These are phyloP conservation scores for Meliscaeva auricollis DNA, from an alignment of 2,888 invertebrate genomes.

Conservation along the genomic window DNA sequence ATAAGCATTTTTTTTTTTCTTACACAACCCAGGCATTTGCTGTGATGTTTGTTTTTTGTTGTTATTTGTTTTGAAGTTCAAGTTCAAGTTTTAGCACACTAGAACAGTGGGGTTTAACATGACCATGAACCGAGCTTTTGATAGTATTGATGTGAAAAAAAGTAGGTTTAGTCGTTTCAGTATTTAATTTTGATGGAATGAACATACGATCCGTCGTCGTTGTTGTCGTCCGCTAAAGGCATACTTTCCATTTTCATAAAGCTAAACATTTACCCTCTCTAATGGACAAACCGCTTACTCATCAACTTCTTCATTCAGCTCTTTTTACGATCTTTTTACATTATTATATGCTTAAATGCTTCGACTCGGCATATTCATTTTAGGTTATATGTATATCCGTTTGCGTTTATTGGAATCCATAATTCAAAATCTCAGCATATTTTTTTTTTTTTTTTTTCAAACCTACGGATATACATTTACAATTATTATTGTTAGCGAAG, in stretches of 20 bases:
- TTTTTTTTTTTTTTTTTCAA: constrained; percentile 27
- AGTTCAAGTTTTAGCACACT: constrained; percentile 71
- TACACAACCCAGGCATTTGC: constrained; percentile 8
- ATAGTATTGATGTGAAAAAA: constrained; percentile 50
- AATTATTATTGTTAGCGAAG: constrained; percentile 6
- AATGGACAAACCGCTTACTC: constrained; percentile 61
- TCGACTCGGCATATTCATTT: not conserved
- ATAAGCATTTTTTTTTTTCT: constrained; percentile 37
- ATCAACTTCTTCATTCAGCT: constrained; percentile 41
- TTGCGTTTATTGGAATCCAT: constrained; percentile 16
- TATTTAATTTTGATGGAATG: not conserved
- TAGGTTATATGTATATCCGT: constrained; percentile 14
- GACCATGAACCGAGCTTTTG: constrained; percentile 62
- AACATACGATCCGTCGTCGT: not conserved
- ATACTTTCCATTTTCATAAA: constrained; percentile 71
- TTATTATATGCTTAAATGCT: constrained; percentile 12
- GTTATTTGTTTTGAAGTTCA: constrained; percentile 62
- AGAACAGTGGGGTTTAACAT: constrained; percentile 67
- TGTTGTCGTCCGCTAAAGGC: not conserved
- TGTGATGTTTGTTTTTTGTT: constrained; percentile 8
- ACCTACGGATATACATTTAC: constrained; percentile 6
- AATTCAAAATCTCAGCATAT: constrained; percentile 35
- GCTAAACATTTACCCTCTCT: constrained; percentile 10
- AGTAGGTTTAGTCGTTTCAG: constrained; percentile 45
- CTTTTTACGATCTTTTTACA: constrained; percentile 27